Evolutionary conservation across 2,113 vertebrate genomes (phyloP), one percentile per base, ranked within the genome.

Genomic region (Lutjanus erythropterus): DNA sequence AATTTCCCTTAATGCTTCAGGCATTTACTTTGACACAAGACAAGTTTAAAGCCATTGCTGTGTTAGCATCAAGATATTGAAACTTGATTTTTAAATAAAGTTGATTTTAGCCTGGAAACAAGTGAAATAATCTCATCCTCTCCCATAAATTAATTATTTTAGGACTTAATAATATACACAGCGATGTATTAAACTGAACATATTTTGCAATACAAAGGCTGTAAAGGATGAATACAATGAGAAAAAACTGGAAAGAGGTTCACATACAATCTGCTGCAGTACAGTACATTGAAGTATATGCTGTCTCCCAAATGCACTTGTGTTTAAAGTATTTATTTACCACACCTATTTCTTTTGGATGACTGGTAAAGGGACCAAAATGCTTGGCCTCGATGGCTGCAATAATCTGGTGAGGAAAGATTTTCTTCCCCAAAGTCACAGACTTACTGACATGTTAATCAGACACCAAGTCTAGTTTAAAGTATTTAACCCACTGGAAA

Each of bases 311-410:
- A 70, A 80, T 84, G 82, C 76, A 79, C 82, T 82, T 79, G 46
- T 29, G 47, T 79, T 59, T 78, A 9, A 68, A 91, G 90, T 91
- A 90, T 93, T 91, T 85, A 79, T 88, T 85, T 46, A 61, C n/a
- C 69, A 33, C 35, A 59, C 25, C 65, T 31, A 10, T 49, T 61
- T 81, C 21, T 78, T 80, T 65, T 10, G 1, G 69, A 29, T 56
- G 27, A 39, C 60, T n/a, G 31, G 49, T 56, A 68, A 78, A 83
- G 25, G 62, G 76, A 89, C 75, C 86, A 86, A 82, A 72, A 60
- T 4, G 37, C 47, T 62, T 39, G 65, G 44, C 66, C 19, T 75
- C 23, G 1, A 44, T 46, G 25, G 44, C 23, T 71, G 79, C 44
- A 83, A 75, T 78, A 47, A 46, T 44, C 56, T 52, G 18, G n/a